Evolutionary conservation across 2,888 invertebrate genomes (phyloP), one percentile per base, ranked within the genome.

Genomic region (Salticus scenicus): DNA sequence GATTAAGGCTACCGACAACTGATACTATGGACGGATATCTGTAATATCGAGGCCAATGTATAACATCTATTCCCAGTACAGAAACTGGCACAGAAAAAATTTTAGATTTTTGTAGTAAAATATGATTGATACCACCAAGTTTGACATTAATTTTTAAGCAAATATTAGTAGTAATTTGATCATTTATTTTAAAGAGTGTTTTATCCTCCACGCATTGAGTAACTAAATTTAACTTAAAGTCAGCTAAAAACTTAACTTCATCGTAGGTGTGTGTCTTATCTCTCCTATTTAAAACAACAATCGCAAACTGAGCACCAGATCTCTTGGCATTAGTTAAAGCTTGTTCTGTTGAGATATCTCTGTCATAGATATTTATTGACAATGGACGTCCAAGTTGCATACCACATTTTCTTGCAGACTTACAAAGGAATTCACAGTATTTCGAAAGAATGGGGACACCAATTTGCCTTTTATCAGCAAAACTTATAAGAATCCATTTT

Each of bases 11-110:
- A 69, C 89, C 91, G 30, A 91, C 90, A 1, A 86, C 80, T n/a
- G 88, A 88, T 0, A 88, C 88, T 14, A 89, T 80, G 0, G 88
- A 88, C 93, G 0, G 76, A 88, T 1, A 75, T 7, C 47, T 64
- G 17, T 20, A 75, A 8, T 57, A 64, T 28, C 74, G 0, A 0
- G 96, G 94, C 0, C 97, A 97, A 92, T 98, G 98, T 0, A 97
- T 97, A 5, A 97, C 97, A 91, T 98, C 98, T 10, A 97, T 97
- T 0, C 98, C 97, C 42, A 97, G 92, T 17, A 95, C 93, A 93
- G 95, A 94, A 24, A 93, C 93, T 0, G 94, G 94, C 0, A 88
- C 90, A 0, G 70, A 88, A 41, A 94, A 91, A 24, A 90, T 37
- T 8, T 42, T 20, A 5, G 69, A 51, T 4, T 28, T 37, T 14